Conservation (phyloP, 1,140 invertebrate species). For the Planococcus citri region DNA sequence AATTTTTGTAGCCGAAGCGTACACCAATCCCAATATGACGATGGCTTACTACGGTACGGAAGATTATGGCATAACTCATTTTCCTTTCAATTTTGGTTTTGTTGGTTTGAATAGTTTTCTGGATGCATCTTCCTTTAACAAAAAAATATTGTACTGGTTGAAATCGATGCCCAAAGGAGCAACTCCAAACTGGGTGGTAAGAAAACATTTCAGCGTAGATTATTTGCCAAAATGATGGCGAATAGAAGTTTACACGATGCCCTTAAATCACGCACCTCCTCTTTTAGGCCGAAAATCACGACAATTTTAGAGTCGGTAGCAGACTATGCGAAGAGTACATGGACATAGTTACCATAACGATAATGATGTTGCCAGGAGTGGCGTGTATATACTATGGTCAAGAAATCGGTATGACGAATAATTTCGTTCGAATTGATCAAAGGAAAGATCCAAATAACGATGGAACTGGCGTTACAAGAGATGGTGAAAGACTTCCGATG, state of each 20-base stretch:
- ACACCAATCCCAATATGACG: slow-evolving; percentile 29
- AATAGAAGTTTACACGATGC: too few species aligned
- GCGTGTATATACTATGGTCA: slow-evolving; percentile 65
- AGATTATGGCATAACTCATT: slow-evolving; percentile 31
- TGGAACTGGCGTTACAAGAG: slow-evolving; percentile 38
- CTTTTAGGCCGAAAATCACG: slow-evolving; percentile 49
- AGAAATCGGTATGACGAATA: slow-evolving; percentile 61
- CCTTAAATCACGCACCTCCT: too few species aligned
- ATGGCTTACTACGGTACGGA: slow-evolving; percentile 35
- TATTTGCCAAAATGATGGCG: slow-evolving; percentile 28
- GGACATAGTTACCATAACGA: slow-evolving; percentile 51
- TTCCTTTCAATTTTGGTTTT: slow-evolving; percentile 38
- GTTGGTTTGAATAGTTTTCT: not conserved
- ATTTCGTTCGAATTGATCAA: slow-evolving; percentile 39
- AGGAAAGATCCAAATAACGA: slow-evolving; percentile 35
- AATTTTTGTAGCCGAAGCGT: slow-evolving; percentile 36
- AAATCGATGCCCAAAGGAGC: slow-evolving; percentile 35
- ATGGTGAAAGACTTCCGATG: slow-evolving; percentile 58
- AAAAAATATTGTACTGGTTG: slow-evolving; percentile 35
- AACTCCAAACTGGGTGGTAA: slow-evolving; percentile 41
- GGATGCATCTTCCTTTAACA: not conserved
- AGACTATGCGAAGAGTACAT: slow-evolving; percentile 43
- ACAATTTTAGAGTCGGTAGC: slow-evolving; percentile 42
- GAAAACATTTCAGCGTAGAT: slow-evolving; percentile 52
- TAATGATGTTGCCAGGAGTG: slow-evolving; percentile 53